These are phyloP conservation scores for Papilio elwesi DNA, from an alignment of 2,888 invertebrate genomes.

Conservation along the genomic window DNA sequence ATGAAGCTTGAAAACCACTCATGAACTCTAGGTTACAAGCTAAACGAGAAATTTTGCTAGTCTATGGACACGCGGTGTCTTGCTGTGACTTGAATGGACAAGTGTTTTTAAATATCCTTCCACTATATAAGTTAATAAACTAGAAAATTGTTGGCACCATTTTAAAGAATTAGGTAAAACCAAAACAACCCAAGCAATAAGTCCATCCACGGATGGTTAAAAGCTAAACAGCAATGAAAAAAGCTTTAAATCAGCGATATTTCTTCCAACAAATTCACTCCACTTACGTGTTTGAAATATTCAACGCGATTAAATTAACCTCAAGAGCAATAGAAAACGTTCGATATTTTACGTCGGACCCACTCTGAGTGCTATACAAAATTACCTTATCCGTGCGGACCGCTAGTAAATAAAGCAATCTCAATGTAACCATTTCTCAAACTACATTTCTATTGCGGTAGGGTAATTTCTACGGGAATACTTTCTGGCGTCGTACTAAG, in stretches of 20 bases:
- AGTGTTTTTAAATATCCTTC: too few relatives aligned
- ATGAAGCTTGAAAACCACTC: too few relatives aligned
- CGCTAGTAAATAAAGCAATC: slow-evolving; percentile 62
- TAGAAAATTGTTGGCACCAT: too few relatives aligned
- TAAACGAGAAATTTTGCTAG: too few relatives aligned
- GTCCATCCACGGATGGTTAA: too few relatives aligned
- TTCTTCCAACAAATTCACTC: slow-evolving; percentile 11
- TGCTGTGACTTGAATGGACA: too few relatives aligned
- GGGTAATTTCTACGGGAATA: slow-evolving; percentile 43
- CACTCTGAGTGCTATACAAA: slow-evolving; percentile 31
- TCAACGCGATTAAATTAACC: slow-evolving; percentile 17
- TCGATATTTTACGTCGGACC: slow-evolving; percentile 39
- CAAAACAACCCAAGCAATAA: too few relatives aligned
- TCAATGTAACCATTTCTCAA: slow-evolving; percentile 62
- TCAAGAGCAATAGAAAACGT: slow-evolving; percentile 28
- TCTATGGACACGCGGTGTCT: too few relatives aligned
- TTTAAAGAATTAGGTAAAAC: too few relatives aligned
- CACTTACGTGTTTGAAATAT: slow-evolving; percentile 15
- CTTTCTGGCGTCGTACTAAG: slow-evolving; percentile 7
- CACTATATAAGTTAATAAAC: too few relatives aligned
- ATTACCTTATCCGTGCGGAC: slow-evolving; percentile 52
- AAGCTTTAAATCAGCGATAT: neutral
- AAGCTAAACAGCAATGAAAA: neutral
- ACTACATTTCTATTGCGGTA: slow-evolving; percentile 60
- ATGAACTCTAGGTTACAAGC: too few relatives aligned